Percentiles rank a stretch among this genome's conserved stretches.
phyloP scores from a whole-genome alignment of 2,888 invertebrate species.

The Willowsia nigromaculata region DNA sequence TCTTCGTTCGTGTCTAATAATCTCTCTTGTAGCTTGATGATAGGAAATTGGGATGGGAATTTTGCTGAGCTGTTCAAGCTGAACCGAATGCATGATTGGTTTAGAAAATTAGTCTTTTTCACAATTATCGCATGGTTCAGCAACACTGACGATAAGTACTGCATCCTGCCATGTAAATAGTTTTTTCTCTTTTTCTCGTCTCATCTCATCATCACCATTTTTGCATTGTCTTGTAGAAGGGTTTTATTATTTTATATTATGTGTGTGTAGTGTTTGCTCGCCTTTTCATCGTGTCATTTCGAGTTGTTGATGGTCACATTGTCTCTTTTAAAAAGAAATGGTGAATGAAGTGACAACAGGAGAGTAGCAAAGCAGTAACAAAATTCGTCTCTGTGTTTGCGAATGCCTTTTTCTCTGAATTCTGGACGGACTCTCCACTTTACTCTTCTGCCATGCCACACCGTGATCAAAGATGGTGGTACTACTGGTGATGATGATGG shows the following conservation, averaged over 20 bases:
- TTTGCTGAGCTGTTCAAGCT: slow-evolving; percentile 66
- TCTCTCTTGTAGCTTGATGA: slow-evolving; percentile 31
- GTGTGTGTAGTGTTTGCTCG: slow-evolving; percentile 56
- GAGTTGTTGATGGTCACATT: slow-evolving; percentile 49
- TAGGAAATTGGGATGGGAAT: slow-evolving; percentile 63
- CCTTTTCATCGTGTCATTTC: slow-evolving; percentile 20
- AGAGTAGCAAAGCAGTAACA: background rate
- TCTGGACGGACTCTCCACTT: slow-evolving; percentile 49
- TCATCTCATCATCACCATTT: slow-evolving; percentile 8
- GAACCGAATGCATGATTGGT: slow-evolving; percentile 78
- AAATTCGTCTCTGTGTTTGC: no score
- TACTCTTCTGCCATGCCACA: background rate
- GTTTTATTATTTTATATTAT: background rate
- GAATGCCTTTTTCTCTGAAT: background rate
- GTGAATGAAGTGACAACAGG: slow-evolving; percentile 59
- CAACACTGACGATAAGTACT: slow-evolving; percentile 58
- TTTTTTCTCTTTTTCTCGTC: slow-evolving; percentile 27
- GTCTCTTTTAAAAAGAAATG: background rate
- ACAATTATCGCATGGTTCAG: slow-evolving; percentile 77
- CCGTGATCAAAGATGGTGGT: slow-evolving; percentile 18
- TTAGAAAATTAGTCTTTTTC: slow-evolving; percentile 77
- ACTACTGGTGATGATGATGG: slow-evolving; percentile 19
- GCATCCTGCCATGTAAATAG: background rate
- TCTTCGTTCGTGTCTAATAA: slow-evolving; percentile 46
- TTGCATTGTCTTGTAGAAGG: slow-evolving; percentile 42